Conservation (phyloP, 1,140 invertebrate genomes). For the Lepidurus arcticus region DNA sequence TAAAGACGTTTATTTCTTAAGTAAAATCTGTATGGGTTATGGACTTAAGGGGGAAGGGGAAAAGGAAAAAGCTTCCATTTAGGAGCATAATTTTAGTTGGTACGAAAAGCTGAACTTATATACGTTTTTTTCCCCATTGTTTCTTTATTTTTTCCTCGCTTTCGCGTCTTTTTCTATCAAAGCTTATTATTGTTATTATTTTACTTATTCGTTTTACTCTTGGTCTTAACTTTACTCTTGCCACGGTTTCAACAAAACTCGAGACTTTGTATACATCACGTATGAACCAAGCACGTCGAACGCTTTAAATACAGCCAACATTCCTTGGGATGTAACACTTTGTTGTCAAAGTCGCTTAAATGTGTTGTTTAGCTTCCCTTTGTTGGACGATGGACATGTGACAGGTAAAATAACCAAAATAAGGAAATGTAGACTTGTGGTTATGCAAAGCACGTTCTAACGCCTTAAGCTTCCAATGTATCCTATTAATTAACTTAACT, state of each 20-base stretch:
- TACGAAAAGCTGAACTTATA: background rate
- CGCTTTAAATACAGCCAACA: background rate
- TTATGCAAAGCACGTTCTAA: no score
- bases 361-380: background rate
- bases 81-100: background rate
- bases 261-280: background rate
- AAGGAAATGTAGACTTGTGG: no score
- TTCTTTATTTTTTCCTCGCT: background rate
- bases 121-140: background rate
- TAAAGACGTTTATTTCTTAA: slow-evolving; percentile 7
- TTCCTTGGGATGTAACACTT: background rate
- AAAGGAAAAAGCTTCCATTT: background rate
- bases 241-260: background rate
- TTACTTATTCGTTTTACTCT: background rate
- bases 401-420: background rate
- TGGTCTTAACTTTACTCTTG: background rate
- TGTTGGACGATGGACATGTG: background rate
- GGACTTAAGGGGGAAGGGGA: slow-evolving; percentile 5
- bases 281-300: slow-evolving; percentile 10
- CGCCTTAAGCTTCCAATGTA: no score
- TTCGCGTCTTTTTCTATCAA: background rate
- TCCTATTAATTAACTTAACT: no score
- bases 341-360: background rate
- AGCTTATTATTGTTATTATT: slow-evolving; percentile 6
- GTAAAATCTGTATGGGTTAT: slow-evolving; percentile 7